Evolutionary conservation across 2,113 vertebrate genomes (phyloP).

Genomic region (Syrrhaptes paradoxus): DNA sequence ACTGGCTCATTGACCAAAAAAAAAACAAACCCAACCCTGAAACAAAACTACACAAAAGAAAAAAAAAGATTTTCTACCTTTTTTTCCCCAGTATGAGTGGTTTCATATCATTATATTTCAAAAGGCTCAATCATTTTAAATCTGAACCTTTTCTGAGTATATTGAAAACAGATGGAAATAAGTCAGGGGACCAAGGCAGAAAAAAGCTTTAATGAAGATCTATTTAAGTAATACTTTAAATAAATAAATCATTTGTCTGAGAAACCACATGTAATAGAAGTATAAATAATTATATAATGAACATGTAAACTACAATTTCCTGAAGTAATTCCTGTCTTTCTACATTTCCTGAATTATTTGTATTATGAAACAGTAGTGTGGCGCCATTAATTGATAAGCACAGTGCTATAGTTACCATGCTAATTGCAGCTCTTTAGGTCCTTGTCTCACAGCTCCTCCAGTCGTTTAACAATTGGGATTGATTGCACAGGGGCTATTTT

Average conservation of each 20-base stretch:
- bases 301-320: constrained; percentile 38
- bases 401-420: background rate
- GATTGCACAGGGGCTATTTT: constrained; percentile 56
- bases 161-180: constrained; percentile 39
- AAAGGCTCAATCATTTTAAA: background rate
- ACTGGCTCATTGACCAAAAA: background rate
- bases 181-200: background rate
- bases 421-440: constrained; percentile 51
- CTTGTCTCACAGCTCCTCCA: background rate
- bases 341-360: constrained; percentile 48
- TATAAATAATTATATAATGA: constrained; percentile 50
- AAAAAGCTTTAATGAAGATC: background rate
- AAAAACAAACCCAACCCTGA: background rate
- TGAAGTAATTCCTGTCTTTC: constrained; percentile 48
- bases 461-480: constrained; percentile 39
- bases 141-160: background rate
- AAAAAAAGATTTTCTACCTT: background rate
- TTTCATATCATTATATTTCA: background rate
- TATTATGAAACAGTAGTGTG: constrained; percentile 39
- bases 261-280: constrained; percentile 41
- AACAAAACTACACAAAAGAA: too few species aligned
- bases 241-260: constrained; percentile 34
- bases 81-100: background rate
- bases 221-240: constrained; percentile 41
- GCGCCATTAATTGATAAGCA: background rate